Evolutionary conservation across 2,797 vertebrate species (phyloP).

Genomic region (Gymnothorax reevesii): DNA sequence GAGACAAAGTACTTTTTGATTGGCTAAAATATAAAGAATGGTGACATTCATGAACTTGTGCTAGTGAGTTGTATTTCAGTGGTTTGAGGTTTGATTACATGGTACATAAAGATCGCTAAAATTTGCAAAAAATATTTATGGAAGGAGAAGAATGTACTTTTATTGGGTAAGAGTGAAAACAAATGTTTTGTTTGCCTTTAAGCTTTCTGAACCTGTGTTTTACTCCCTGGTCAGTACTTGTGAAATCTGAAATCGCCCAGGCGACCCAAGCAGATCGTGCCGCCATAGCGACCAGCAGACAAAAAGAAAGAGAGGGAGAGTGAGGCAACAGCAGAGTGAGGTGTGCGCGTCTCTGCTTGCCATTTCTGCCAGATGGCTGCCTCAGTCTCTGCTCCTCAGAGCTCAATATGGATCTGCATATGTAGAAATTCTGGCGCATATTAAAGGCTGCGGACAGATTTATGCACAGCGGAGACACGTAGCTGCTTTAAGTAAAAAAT

Average conservation of each 20-base stretch:
- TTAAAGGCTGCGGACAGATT: not conserved
- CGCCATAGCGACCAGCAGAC: not conserved
- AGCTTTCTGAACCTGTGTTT: no score
- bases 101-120: no score
- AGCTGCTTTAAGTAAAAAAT: not conserved
- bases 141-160: no score
- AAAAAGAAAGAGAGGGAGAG: not conserved
- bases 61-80: no score
- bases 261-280: not conserved
- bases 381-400: not conserved
- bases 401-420: slow-evolving; percentile 18
- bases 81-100: no score
- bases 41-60: no score
- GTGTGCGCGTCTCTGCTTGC: not conserved
- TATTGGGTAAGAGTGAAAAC: no score
- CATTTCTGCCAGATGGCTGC: slow-evolving; percentile 11
- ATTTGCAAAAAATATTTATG: no score
- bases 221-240: not conserved
- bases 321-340: not conserved
- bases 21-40: no score
- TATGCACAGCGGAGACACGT: not conserved
- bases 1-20: no score
- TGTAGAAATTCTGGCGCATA: not conserved
- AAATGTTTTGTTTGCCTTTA: no score
- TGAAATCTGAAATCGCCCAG: not conserved